Evolutionary conservation across 2,113 vertebrate species (phyloP).

Genomic region (Zapornia atra): DNA sequence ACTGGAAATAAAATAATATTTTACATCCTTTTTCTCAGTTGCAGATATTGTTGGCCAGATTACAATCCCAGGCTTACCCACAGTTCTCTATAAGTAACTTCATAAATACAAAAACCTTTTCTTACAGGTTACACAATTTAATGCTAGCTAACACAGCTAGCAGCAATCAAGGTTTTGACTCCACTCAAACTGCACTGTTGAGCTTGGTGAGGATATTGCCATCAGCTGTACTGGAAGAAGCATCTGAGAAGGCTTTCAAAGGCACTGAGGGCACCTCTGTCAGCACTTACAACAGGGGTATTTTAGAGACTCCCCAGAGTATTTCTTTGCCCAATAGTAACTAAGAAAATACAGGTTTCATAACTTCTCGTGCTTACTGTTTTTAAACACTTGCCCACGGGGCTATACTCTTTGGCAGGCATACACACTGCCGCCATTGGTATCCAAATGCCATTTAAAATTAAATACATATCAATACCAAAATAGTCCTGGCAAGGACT

Average conservation of each 20-base stretch:
- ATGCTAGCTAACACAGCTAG: neutral
- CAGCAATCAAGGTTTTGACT: neutral
- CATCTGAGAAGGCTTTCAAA: neutral
- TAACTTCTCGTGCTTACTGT: neutral
- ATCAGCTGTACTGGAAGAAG: neutral
- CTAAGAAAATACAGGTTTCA: neutral
- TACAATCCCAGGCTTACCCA: neutral
- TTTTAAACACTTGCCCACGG: neutral
- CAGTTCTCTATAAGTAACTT: neutral
- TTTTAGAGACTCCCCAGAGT: neutral
- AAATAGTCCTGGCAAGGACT: neutral
- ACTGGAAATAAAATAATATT: neutral
- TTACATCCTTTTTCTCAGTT: neutral
- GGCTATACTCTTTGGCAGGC: neutral
- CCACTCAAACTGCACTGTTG: neutral
- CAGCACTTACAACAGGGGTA: neutral
- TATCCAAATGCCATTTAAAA: neutral
- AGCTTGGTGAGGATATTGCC: neutral
- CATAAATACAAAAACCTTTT: neutral
- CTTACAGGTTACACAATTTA: neutral
- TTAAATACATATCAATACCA: neutral
- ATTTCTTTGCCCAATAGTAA: neutral
- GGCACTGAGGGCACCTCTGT: neutral
- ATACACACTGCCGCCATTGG: fast-evolving
- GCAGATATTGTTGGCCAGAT: neutral